Evolutionary conservation across 2,888 invertebrate species (phyloP).

Genomic region (Pterostichus niger): DNA sequence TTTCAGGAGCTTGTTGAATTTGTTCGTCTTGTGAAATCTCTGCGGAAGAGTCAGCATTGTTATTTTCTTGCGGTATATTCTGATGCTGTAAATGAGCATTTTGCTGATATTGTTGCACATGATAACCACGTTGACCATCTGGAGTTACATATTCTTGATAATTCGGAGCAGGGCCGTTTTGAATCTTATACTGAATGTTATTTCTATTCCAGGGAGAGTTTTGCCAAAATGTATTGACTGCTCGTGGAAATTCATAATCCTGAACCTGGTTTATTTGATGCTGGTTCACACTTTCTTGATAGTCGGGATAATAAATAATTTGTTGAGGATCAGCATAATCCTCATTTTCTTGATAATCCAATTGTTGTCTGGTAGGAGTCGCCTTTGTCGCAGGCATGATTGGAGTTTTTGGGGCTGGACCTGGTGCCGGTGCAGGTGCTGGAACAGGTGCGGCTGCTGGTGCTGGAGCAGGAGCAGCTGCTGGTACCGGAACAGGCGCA

Average conservation of each 20-base stretch:
- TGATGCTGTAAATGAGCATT: slow-evolving; percentile 50
- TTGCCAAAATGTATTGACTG: slow-evolving; percentile 50
- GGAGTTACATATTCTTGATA: slow-evolving; percentile 50
- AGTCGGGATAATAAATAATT: slow-evolving; percentile 57
- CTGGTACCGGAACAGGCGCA: slow-evolving; percentile 64
- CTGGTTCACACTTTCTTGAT: slow-evolving; percentile 61
- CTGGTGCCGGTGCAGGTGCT: slow-evolving; percentile 66
- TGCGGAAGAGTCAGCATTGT: slow-evolving; percentile 25
- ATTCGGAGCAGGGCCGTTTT: slow-evolving; percentile 7
- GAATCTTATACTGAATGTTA: not conserved
- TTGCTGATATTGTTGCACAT: slow-evolving; percentile 27
- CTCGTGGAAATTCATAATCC: slow-evolving; percentile 58
- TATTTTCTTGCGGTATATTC: slow-evolving; percentile 34
- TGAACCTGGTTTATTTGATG: slow-evolving; percentile 66
- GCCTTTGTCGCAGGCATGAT: slow-evolving; percentile 63
- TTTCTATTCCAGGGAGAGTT: slow-evolving; percentile 59
- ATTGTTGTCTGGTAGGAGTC: slow-evolving; percentile 48
- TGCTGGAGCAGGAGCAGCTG: slow-evolving; percentile 57
- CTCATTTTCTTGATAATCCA: slow-evolving; percentile 48
- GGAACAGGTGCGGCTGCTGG: slow-evolving; percentile 66
- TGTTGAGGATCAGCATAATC: slow-evolving; percentile 68
- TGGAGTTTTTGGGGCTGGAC: slow-evolving; percentile 67
- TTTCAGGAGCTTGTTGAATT: slow-evolving; percentile 50
- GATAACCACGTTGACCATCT: slow-evolving; percentile 54
- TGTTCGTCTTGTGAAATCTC: slow-evolving; percentile 61